Evolutionary conservation across 2,888 invertebrate genomes (phyloP), one percentile per base, ranked within the genome.

Genomic region (Penaeus monodon): DNA sequence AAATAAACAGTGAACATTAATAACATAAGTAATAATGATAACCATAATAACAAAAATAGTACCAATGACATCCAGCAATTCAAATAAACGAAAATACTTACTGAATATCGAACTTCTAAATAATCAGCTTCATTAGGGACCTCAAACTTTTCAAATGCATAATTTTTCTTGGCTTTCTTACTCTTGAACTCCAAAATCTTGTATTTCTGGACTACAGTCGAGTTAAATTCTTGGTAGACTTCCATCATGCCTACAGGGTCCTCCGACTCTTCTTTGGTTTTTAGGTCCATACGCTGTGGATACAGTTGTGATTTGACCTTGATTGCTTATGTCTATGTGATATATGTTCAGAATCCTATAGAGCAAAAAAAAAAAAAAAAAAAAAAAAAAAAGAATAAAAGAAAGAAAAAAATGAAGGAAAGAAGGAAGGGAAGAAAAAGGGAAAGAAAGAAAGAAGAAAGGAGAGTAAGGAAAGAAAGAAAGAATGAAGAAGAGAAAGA

Each of bases 121-220:
- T 99, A 98, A 90, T 98, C 97, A 24, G 96, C 96, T 91, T 95
- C 95, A 44, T 95, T 94, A 0, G 98, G 98, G n/a, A 98, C 95
- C 84, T 93, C 94, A 17, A 95, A 94, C 44, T 95, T 93, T 91
- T 97, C 96, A 93, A 99, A 98, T 57, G 96, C 96, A 93, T 98
- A 99, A 91, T 95, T 95, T 92, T 96, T 98, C 0, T 94, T 95
- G 0, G 96, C 95, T 92, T 95, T 95, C 90, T 95, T 94, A 0
- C 96, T 96, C 91, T 96, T 96, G 92, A 97, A 98, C 91, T 95
- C 94, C 81, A 94, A 94, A 73, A 99, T 95, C 84, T 95, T 95
- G 83, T 95, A 93, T 88, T 95, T 95, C 82, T 94, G 94, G n/a
- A 96, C 94, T 73, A 96, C 94, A 8, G 94, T 93, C 8, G 94